Base-by-base conservation (phyloP, 2,888 invertebrate genomes). In the Phengaris arion region DNA sequence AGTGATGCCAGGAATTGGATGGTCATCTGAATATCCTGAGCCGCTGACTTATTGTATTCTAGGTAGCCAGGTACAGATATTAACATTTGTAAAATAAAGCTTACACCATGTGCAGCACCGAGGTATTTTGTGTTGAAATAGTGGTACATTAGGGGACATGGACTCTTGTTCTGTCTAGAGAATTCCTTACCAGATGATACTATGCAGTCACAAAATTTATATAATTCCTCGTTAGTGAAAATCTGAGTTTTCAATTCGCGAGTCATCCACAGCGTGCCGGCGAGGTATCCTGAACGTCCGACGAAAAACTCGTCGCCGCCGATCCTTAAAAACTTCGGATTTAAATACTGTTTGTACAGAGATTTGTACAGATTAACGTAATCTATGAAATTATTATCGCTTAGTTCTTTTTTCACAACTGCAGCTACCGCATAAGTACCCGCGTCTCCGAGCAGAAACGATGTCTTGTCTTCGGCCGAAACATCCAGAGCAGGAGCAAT, bases 251-350 rank as follows among this genome's bases (percentile, higher is more conserved):
- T 87, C 5, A 95, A 86, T 78, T 96, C 94, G 77, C 95, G 94
- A 35, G 94, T 91, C 52, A 98, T 85, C 96, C 97, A 97, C 51
- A 97, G 86, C 6, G 96, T 95, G 6, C 97, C 98, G 80, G 96
- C 95, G 0, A 98, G 85, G 82, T 96, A 98, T 0, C 98, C 98
- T 68, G 98, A 96, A 78, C 98, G 94, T 0, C 98, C 98, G 0
- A 98, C 97, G 82, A 98, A 96, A 45, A 97, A 90, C 86, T 98
- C 98, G 88, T 98, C 98, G 54, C 96, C 96, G 22, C 96, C 96
- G 83, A 94, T 94, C 82, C 94, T 94, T 12, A 95, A 88, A 81
- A 96, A 96, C 79, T 86, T 90, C 0, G 91, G 88, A 75, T 87
- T 86, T 46, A 93, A 81, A 78, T 87, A 93, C 10, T 82, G 82